Conservation (phyloP, 2,888 invertebrate species). For the Sminthurides aquaticus region DNA sequence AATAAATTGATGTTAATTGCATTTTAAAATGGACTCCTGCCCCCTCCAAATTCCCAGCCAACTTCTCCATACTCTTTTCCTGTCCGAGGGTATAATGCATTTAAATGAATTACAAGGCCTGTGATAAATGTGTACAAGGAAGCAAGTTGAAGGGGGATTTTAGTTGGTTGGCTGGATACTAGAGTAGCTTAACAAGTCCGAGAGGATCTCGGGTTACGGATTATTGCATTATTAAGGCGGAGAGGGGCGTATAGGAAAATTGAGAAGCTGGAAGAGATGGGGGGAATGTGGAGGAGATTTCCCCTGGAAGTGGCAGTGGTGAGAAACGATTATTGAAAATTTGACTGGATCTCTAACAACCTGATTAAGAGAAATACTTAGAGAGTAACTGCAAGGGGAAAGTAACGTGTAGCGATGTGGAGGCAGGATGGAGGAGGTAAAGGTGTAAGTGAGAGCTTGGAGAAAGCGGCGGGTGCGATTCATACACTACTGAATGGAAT, state of each 20-base stretch:
- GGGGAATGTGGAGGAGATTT: not conserved
- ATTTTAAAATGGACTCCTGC: slow-evolving; percentile 1
- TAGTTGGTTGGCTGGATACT: not conserved
- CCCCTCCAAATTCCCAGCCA: not conserved
- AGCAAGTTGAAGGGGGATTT: not conserved
- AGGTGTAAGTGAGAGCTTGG: no score
- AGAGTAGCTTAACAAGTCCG: no score
- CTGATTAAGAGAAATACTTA: no score
- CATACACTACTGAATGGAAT: no score
- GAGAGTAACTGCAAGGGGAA: no score
- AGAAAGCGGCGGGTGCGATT: no score
- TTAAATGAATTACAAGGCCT: not conserved
- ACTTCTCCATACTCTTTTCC: not conserved
- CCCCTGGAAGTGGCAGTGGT: no score
- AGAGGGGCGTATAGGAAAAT: not conserved
- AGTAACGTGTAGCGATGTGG: no score
- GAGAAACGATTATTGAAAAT: not conserved
- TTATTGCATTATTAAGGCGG: slow-evolving; percentile 2
- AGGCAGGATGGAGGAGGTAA: no score
- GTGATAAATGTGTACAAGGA: slow-evolving; percentile 2
- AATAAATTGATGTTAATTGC: slow-evolving; percentile 10
- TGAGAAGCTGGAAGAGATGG: not conserved
- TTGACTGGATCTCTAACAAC: no score
- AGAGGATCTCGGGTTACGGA: not conserved
- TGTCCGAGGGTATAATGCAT: slow-evolving; percentile 4